Conservation (phyloP, 1,140 invertebrate species). For the Oedothorax gibbosus region DNA sequence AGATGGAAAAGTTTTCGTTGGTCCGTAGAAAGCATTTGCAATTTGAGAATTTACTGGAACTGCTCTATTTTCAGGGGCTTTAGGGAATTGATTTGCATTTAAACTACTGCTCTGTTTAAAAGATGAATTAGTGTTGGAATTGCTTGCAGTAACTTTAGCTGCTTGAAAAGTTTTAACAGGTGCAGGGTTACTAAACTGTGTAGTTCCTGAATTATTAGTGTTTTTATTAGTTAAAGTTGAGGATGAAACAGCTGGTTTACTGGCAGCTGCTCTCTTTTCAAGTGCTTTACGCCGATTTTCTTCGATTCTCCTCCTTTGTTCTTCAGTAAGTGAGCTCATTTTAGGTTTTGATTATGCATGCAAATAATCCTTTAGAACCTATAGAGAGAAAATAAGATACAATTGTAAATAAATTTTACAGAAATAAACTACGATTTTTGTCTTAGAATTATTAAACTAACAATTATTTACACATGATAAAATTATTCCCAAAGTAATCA, state of each 20-base stretch:
- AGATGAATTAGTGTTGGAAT: not conserved
- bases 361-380: not conserved
- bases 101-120: not conserved
- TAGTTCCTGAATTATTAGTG: not conserved
- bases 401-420: not conserved
- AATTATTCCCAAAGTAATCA: too few species aligned
- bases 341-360: not conserved
- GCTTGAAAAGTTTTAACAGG: not conserved
- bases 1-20: too few species aligned
- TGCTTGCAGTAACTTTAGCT: not conserved
- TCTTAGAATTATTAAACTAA: too few species aligned
- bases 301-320: slow-evolving; percentile 70
- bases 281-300: slow-evolving; percentile 70
- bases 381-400: not conserved
- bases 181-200: not conserved
- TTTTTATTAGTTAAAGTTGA: not conserved
- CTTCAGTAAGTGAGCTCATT: slow-evolving; percentile 66
- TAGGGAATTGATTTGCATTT: not conserved
- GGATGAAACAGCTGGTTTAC: not conserved
- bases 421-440: too few species aligned
- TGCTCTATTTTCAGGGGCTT: not conserved
- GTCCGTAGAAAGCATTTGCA: not conserved
- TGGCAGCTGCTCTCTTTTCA: slow-evolving; percentile 64
- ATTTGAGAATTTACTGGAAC: not conserved
- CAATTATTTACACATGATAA: too few species aligned